Base-by-base conservation (phyloP, 2,113 vertebrate genomes). In the Psittacara wagleri region DNA sequence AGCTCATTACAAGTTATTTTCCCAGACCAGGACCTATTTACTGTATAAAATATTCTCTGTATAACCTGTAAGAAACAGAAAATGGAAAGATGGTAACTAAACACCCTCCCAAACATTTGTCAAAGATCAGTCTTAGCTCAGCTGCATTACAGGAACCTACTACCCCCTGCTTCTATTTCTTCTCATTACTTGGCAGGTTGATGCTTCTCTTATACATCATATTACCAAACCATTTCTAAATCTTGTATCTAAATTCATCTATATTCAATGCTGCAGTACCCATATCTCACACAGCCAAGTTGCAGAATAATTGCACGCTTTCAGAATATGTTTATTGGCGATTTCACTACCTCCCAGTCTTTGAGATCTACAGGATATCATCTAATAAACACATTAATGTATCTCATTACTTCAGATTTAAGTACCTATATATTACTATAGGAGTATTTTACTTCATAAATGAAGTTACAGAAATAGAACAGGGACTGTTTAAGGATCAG, bases 1-100 rank as follows among this genome's bases (percentile, higher is more conserved):
- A 99, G 99, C 91, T 99, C 99, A 0, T 98, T 95, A 77, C 97
- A 98, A 11, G 98, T 98, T 95, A 99, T 99, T 95, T 98, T 98
- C 70, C 99, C 99, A 6, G 98, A 98, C 99, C 99, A 99, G 12
- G 99, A 99, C 80, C 99, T 97, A 96, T 99, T 99, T 80, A 99
- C 99, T 9, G 98, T 98, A 96, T 99, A 99, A 98, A 99, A 99
- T 98, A 99, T 99, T 97, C 99, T 98, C 95, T 99, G 99, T 84
- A 99, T 98, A 86, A 99, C 99, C 99, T 99, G 97, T 24, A 82
- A 94, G 49, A 96, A 79, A 95, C 10, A 90, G 35, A 84, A 90
- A 82, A 80, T 12, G 5, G 31, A 92, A 79, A 81, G 17, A 52
- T 23, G 8, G 19, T 48, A 73, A 54, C 22, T 62, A 67, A 83